Conservation (phyloP, 2,888 invertebrate species). For the Drosophila falleni region DNA sequence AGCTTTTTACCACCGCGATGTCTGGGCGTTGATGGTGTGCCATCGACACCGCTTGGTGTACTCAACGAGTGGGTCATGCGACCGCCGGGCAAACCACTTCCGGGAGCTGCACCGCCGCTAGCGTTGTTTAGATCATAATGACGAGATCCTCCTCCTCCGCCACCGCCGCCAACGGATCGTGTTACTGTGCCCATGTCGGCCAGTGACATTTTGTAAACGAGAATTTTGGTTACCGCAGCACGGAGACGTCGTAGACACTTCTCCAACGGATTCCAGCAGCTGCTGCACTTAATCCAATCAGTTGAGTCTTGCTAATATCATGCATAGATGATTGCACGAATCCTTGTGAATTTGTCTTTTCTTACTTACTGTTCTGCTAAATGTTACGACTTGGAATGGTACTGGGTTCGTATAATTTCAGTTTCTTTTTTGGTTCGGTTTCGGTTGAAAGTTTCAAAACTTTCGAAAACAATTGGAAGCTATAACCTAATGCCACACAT, state of each 20-base stretch:
- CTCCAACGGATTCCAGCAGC: slow-evolving; percentile 7
- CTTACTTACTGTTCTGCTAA: slow-evolving; percentile 32
- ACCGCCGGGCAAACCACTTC: slow-evolving; percentile 83
- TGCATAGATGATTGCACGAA: slow-evolving; percentile 50
- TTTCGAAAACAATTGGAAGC: slow-evolving; percentile 51
- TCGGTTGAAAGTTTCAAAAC: slow-evolving; percentile 28
- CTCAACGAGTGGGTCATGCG: slow-evolving; percentile 94
- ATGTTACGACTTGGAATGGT: slow-evolving; percentile 71
- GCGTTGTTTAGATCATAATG: slow-evolving; percentile 54
- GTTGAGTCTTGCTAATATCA: slow-evolving; percentile 15
- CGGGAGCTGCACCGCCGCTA: slow-evolving; percentile 66
- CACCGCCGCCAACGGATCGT: slow-evolving; percentile 65
- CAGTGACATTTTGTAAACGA: slow-evolving; percentile 84
- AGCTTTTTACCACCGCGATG: slow-evolving; percentile 96
- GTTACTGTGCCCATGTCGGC: slow-evolving; percentile 84
- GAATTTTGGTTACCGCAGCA: slow-evolving; percentile 69
- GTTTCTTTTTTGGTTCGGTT: slow-evolving; percentile 29
- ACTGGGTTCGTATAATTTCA: slow-evolving; percentile 51
- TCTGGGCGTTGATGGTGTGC: slow-evolving; percentile 89
- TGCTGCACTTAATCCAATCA: slow-evolving; percentile 38
- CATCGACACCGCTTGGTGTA: slow-evolving; percentile 93
- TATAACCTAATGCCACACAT: slow-evolving; percentile 52
- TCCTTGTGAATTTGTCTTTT: slow-evolving; percentile 34
- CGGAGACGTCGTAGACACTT: slow-evolving; percentile 16
- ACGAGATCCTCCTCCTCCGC: slow-evolving; percentile 52